Evolutionary conservation across 2,888 invertebrate species (phyloP).

Genomic region (Uropetala carovei): DNA sequence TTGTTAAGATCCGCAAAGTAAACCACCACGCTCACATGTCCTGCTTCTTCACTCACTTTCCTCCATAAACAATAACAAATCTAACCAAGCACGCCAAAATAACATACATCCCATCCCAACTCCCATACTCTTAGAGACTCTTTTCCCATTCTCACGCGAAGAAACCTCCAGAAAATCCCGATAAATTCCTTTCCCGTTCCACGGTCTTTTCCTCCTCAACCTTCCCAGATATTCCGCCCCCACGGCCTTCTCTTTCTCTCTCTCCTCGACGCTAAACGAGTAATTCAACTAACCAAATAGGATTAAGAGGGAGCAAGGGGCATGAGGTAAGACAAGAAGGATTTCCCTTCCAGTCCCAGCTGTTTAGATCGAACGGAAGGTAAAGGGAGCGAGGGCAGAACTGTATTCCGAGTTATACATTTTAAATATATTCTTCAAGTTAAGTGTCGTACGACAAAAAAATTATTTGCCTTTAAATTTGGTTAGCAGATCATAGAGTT

Average conservation of each 20-base stretch:
- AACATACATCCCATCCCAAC: neutral
- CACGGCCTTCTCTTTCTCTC: neutral
- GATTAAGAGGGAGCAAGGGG: slow-evolving; percentile 37
- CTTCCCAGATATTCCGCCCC: neutral
- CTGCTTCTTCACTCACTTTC: neutral
- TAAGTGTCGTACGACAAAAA: too few species aligned
- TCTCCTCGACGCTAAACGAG: neutral
- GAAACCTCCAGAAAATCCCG: neutral
- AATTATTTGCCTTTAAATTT: too few species aligned
- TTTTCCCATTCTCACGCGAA: neutral
- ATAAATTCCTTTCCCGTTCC: neutral
- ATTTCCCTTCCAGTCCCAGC: neutral
- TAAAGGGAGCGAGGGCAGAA: too few species aligned
- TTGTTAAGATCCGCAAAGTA: neutral
- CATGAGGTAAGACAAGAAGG: slow-evolving; percentile 2
- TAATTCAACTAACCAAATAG: slow-evolving; percentile 58
- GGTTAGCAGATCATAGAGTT: too few species aligned
- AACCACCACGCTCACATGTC: neutral
- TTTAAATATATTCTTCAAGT: too few species aligned
- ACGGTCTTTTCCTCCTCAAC: neutral
- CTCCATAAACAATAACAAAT: neutral
- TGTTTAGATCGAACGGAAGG: neutral
- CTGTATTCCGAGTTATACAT: too few species aligned
- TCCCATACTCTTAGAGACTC: neutral
- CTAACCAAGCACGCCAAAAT: slow-evolving; percentile 6